Percentiles rank a stretch among this genome's conserved stretches.
These are phyloP conservation scores for Chymomyza fuscimana DNA, from an alignment of 2,888 invertebrate genomes.

Conservation along the genomic window DNA sequence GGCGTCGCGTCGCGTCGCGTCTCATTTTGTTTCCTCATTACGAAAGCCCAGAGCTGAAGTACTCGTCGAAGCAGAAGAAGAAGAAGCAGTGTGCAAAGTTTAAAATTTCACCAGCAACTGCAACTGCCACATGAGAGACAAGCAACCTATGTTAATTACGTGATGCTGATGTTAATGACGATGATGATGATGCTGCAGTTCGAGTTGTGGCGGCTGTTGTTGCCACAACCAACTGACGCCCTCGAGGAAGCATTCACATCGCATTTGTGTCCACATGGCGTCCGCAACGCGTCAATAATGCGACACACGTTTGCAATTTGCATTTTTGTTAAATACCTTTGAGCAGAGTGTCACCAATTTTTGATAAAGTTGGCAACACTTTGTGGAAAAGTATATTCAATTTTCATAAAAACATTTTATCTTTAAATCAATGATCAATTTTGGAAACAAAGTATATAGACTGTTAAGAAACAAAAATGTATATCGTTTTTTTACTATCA, in stretches of 20 bases:
- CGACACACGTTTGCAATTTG: conserved; percentile 61
- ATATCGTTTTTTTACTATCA: too few relatives aligned
- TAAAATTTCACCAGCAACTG: conserved; percentile 40
- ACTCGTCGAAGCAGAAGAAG: too few relatives aligned
- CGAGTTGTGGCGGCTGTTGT: background rate
- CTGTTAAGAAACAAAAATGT: too few relatives aligned
- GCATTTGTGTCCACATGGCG: conserved; percentile 10
- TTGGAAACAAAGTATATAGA: too few relatives aligned
- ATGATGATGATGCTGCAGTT: conserved; percentile 8
- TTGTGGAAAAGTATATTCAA: background rate
- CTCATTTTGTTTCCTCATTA: conserved; percentile 69
- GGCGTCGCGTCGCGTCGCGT: background rate
- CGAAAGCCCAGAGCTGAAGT: conserved; percentile 42
- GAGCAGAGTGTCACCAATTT: background rate
- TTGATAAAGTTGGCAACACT: background rate
- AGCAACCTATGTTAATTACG: conserved; percentile 63
- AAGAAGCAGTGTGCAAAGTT: conserved; percentile 14
- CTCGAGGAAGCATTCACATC: conserved; percentile 55
- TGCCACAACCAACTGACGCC: conserved; percentile 26
- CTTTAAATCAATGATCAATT: too few relatives aligned
- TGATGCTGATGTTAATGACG: conserved; percentile 42
- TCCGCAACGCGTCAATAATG: conserved; percentile 24
- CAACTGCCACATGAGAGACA: conserved; percentile 34
- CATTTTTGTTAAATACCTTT: conserved; percentile 35
- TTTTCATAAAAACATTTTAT: too few relatives aligned